Base-by-base conservation (phyloP, 2,888 invertebrate genomes). In the Bombyx huttoni region DNA sequence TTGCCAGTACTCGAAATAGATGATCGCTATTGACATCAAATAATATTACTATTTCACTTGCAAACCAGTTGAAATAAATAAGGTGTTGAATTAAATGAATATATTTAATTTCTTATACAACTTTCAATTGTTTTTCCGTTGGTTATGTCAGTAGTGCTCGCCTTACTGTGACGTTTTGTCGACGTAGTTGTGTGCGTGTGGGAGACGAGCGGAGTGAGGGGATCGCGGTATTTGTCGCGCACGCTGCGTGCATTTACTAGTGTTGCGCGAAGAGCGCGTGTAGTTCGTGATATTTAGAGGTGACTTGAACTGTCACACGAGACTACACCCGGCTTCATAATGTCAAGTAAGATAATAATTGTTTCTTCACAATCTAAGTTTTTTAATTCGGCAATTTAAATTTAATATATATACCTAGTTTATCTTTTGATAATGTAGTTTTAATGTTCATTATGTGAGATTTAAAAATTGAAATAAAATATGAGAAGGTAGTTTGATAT, bases 291-390 rank as follows among this genome's bases (percentile, higher is more conserved):
- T 73, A 73, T 56, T 49, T 53, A 70, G 65, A 79, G 75, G 85
- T 84, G 82, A 76, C 79, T 80, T 71, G 70, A 79, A 70, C 78
- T 81, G 81, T 83, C 82, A 84, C 77, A 69, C 78, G 71, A 78
- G 73, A 74, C 76, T 78, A 81, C 78, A 82, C 75, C 82, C 82
- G 81, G 81, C 82, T 61, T 63, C 75, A 87, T 67, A 79, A 87
- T 87, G 87, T 86, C 87, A 86, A 87, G 87, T 87, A 68, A 86
- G 87, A 49, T 51, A 35, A 5, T 24, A 12, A 47, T 14, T n/a
- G 13, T 50, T 50, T 46, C 7, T 48, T 33, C 40, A 40, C 12
- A 24, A 24, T 24, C 24, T 24, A 24, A 24, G 24, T 24, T 24
- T 0, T 24, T 24, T 24, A 24, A 24, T 13, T 35, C 34, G 49